phyloP scores from a whole-genome alignment of 1,140 invertebrate genomes.

The Metopolophium dirhodum region DNA sequence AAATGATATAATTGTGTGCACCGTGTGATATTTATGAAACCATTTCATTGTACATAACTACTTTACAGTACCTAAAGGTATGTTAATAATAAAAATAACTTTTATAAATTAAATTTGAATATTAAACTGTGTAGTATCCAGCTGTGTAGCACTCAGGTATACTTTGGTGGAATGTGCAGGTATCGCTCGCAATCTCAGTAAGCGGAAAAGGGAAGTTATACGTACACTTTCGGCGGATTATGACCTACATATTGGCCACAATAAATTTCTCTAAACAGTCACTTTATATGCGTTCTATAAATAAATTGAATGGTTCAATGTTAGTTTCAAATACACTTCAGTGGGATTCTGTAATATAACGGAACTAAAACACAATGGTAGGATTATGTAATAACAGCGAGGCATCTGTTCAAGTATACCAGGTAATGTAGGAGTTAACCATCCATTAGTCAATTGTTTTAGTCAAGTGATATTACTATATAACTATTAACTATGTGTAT shows the following conservation, averaged over 20 bases:
- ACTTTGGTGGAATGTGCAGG: no score
- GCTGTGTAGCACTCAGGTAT: no score
- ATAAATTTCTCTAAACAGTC: not conserved
- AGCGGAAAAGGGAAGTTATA: not conserved
- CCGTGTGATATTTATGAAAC: no score
- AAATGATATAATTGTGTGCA: no score
- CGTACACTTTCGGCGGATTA: not conserved
- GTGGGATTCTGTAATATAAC: not conserved
- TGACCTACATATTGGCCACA: not conserved
- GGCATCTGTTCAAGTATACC: not conserved
- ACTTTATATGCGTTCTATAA: not conserved
- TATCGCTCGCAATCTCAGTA: not conserved
- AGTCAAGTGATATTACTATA: slow-evolving; percentile 18
- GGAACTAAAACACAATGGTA: slow-evolving; percentile 32
- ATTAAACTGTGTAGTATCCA: no score
- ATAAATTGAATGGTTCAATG: not conserved
- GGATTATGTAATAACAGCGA: slow-evolving; percentile 8
- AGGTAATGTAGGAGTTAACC: slow-evolving; percentile 16
- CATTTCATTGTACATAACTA: no score
- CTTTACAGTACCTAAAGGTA: no score
- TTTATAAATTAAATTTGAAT: no score
- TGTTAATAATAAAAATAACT: no score
- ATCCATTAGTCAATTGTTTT: slow-evolving; percentile 40
- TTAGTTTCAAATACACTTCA: not conserved
- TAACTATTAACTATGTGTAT: not conserved